Evolutionary conservation across 64 coral and sea anemone species (phyloP).

Genomic region (Trachythela sp.): DNA sequence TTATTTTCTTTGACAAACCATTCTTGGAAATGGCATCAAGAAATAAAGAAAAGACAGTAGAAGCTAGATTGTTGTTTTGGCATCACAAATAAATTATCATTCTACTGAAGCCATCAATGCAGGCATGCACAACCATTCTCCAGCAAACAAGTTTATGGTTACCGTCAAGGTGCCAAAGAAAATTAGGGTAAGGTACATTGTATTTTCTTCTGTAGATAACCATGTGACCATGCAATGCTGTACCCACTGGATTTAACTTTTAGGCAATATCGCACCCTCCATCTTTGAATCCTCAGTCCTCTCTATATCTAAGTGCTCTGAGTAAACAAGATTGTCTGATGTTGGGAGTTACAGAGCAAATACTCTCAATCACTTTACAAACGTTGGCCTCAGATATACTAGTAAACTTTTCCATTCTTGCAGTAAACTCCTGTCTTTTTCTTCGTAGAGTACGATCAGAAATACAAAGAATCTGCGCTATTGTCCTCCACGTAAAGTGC

Average conservation of each 20-base stretch:
- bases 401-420: background rate
- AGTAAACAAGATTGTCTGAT: conserved; percentile 8
- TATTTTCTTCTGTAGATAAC: conserved; percentile 27
- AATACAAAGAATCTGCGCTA: conserved; percentile 8
- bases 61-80: conserved; percentile 12
- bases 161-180: conserved; percentile 36
- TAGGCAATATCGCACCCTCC: conserved; percentile 26
- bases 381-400: background rate
- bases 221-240: conserved; percentile 21
- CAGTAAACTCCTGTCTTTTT: background rate
- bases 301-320: conserved; percentile 7
- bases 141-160: conserved; percentile 31
- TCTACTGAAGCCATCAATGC: conserved; percentile 28
- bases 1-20: conserved; percentile 32
- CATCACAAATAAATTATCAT: conserved; percentile 20
- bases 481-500: conserved; percentile 28
- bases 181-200: conserved; percentile 36
- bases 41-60: conserved; percentile 20
- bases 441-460: conserved; percentile 9
- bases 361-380: background rate
- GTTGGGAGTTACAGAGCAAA: conserved; percentile 15
- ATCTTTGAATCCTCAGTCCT: background rate
- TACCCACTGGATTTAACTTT: conserved; percentile 22
- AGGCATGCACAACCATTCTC: conserved; percentile 40
- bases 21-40: background rate